phyloP scores from a whole-genome alignment of 2,113 vertebrate species.

The Clupea harengus region DNA sequence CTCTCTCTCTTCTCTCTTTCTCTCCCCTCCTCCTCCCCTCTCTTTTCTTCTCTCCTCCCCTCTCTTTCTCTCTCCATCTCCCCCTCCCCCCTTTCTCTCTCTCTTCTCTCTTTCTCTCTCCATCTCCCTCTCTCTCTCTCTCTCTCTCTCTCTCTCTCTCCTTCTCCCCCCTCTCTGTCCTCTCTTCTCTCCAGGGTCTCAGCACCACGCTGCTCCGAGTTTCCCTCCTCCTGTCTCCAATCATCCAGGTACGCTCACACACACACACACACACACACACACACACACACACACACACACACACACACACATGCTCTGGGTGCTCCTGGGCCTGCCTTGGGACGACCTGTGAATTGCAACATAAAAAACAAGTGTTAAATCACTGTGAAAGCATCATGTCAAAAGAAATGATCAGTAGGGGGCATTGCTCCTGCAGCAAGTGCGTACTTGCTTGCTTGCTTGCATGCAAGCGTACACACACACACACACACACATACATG shows the following conservation, averaged over 20 bases:
- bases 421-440: background rate
- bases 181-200: constrained; percentile 66
- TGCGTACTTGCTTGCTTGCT: no score
- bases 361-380: background rate
- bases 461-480: no score
- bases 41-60: no score
- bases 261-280: no score
- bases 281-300: background rate
- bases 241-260: constrained; percentile 69
- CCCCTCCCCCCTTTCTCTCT: no score
- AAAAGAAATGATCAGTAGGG: background rate
- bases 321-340: background rate
- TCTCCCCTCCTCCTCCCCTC: no score
- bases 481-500: background rate
- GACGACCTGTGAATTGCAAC: background rate
- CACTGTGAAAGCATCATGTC: background rate
- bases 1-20: no score
- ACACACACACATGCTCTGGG: background rate
- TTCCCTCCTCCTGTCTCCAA: constrained; percentile 62
- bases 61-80: no score
- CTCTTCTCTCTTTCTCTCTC: no score
- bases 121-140: no score
- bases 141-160: no score
- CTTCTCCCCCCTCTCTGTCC: background rate
- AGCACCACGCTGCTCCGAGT: constrained; percentile 66